A percentile compares a stretch with the other conserved stretches of the same genome.
These are phyloP conservation scores for Phocoena phocoena DNA, from an alignment of 2,113 vertebrate genomes.

Conservation along the genomic window DNA sequence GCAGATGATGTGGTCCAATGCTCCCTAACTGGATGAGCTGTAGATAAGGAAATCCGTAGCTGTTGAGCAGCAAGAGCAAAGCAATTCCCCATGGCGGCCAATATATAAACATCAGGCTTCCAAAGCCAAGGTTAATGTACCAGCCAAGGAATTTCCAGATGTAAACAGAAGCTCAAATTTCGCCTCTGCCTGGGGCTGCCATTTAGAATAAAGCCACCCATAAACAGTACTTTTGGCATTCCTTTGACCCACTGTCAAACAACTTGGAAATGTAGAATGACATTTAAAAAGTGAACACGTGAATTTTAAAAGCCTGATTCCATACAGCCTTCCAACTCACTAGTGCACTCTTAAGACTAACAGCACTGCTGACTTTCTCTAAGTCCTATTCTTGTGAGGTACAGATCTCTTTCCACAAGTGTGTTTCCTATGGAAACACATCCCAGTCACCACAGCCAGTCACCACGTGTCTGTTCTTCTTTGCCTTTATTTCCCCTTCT, in stretches of 20 bases:
- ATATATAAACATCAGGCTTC: constrained; percentile 46
- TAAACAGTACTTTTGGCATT: neutral
- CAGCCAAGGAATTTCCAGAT: neutral
- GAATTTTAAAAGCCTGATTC: constrained; percentile 29
- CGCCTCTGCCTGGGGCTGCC: neutral
- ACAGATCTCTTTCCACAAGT: neutral
- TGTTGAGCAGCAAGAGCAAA: neutral
- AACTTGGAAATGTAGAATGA: neutral
- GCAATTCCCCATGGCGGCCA: neutral
- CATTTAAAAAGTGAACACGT: neutral
- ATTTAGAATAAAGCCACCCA: constrained; percentile 29
- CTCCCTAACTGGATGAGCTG: neutral
- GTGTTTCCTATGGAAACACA: neutral
- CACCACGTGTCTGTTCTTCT: accelerated
- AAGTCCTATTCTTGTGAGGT: neutral
- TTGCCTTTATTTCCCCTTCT: neutral
- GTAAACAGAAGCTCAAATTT: constrained; percentile 62
- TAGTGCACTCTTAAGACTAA: neutral
- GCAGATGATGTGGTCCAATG: neutral
- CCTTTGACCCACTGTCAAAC: constrained; percentile 30
- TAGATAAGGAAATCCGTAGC: constrained; percentile 44
- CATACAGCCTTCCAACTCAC: neutral
- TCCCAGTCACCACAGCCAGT: neutral
- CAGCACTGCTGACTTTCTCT: neutral
- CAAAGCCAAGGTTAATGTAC: constrained; percentile 4